phyloP scores from a whole-genome alignment of 2,113 vertebrate species.

The Ptilonorhynchus violaceus region DNA sequence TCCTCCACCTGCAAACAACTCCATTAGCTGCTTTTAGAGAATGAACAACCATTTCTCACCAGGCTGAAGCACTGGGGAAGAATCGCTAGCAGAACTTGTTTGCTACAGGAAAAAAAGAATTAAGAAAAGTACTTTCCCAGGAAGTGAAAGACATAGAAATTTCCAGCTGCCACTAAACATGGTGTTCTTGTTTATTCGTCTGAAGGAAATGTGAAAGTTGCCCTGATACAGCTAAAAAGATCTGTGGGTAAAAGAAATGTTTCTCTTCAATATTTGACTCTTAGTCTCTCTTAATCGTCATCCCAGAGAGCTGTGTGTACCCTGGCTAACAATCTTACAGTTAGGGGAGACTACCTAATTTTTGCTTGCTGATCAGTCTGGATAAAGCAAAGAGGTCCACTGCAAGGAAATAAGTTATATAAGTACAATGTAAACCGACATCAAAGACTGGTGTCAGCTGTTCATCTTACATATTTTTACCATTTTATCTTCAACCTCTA shows the following conservation, averaged over 20 bases:
- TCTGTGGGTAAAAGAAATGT: not conserved
- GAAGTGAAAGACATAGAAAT: constrained; percentile 6
- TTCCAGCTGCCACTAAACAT: not conserved
- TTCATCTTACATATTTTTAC: not conserved
- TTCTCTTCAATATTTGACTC: not conserved
- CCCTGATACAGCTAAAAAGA: not conserved
- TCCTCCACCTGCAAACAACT: not conserved
- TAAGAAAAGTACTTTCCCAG: not conserved
- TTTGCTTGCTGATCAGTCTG: not conserved
- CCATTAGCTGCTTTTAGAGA: not conserved
- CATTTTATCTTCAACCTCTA: not conserved
- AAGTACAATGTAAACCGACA: not conserved
- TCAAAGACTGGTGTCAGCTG: not conserved
- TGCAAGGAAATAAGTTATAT: not conserved
- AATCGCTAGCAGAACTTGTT: not conserved
- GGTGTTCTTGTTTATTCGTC: not conserved
- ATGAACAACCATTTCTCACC: not conserved
- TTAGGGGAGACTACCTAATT: not conserved
- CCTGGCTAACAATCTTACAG: not conserved
- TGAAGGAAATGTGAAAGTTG: constrained; percentile 19
- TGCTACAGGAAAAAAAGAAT: not conserved
- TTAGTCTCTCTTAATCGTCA: not conserved
- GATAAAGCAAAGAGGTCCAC: not conserved
- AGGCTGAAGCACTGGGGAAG: not conserved
- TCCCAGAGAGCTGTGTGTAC: not conserved